These are phyloP conservation scores for Watsonalla cultraria DNA, from an alignment of 2,888 invertebrate species.

Conservation along the genomic window DNA sequence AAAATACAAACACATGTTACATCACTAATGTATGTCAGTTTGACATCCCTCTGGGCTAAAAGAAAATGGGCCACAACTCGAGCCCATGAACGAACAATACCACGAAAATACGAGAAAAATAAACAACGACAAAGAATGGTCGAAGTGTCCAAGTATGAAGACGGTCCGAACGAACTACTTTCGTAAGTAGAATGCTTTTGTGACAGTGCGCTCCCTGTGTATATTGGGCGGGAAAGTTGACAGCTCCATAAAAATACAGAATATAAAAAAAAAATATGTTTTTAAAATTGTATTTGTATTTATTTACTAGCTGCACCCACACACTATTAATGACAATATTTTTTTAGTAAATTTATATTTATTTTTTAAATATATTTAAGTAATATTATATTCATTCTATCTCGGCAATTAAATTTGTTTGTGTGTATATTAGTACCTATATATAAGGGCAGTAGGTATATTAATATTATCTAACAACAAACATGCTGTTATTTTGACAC, in stretches of 20 bases:
- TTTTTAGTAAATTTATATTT: too few species aligned
- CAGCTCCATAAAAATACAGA: slow-evolving; percentile 15
- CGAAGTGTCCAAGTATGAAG: slow-evolving; percentile 36
- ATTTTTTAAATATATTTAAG: too few species aligned
- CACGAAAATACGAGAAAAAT: slow-evolving; percentile 32
- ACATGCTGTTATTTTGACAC: background rate
- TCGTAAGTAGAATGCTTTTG: slow-evolving; percentile 30
- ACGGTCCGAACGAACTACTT: slow-evolving; percentile 21
- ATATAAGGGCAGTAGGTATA: too few species aligned
- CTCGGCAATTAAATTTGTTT: too few species aligned
- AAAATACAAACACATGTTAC: background rate
- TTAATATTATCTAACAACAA: too few species aligned
- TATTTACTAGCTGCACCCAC: background rate
- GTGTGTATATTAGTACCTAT: too few species aligned
- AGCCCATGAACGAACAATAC: slow-evolving; percentile 27
- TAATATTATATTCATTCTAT: too few species aligned
- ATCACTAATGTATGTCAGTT: slow-evolving; percentile 13
- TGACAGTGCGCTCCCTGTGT: slow-evolving; percentile 13
- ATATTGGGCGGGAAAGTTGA: slow-evolving; percentile 21
- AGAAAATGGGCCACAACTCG: slow-evolving; percentile 33
- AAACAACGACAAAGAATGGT: slow-evolving; percentile 36
- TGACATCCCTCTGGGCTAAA: slow-evolving; percentile 34
- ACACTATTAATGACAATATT: too few species aligned
- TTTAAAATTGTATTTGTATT: background rate
- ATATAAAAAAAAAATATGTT: background rate